Evolutionary conservation across 2,888 invertebrate genomes (phyloP), one percentile per base, ranked within the genome.

Genomic region (Diploptera punctata): DNA sequence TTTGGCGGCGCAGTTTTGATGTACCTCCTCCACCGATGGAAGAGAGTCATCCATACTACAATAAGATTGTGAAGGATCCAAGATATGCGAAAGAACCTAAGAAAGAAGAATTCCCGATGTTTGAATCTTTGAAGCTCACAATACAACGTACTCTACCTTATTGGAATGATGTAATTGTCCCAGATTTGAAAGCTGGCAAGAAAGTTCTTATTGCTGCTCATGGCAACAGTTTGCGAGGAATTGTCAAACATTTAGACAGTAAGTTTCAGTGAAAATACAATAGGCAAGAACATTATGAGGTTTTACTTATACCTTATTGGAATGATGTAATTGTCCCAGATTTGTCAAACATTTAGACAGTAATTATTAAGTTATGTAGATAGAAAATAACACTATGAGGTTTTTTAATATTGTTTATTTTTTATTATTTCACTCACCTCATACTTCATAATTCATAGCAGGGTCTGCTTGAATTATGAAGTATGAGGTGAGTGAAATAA

Each of bases 261-360:
- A 84, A 85, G 88, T 83, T 57, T 69, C 19, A 47, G 7, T 47
- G 5, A 9, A 38, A 38, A 5, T n/a, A n/a, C n/a, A n/a, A n/a
- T n/a, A n/a, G n/a, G n/a, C n/a, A n/a, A n/a, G n/a, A n/a, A n/a
- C n/a, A n/a, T n/a, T n/a, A n/a, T n/a, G n/a, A n/a, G n/a, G n/a
- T n/a, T n/a, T n/a, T n/a, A n/a, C n/a, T n/a, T n/a, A n/a, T 93
- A 77, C 97, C 97, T 0, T 95, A 92, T 80, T 97, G 96, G 92
- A 93, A 95, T 81, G 85, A 93, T 80, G 87, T 90, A 54, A 90
- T 98, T 83, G 89, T 95, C 79, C 90, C 96, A 77, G 87, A 95
- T 85, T 87, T 77, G 92, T 95, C 0, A 95, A 95, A 82, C 91
- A 94, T 84, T 88, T 95, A 80, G 94, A 95, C 82, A n/a, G n/a